Evolutionary conservation across 2,888 invertebrate genomes (phyloP).

Genomic region (Balanococcus diminutus): DNA sequence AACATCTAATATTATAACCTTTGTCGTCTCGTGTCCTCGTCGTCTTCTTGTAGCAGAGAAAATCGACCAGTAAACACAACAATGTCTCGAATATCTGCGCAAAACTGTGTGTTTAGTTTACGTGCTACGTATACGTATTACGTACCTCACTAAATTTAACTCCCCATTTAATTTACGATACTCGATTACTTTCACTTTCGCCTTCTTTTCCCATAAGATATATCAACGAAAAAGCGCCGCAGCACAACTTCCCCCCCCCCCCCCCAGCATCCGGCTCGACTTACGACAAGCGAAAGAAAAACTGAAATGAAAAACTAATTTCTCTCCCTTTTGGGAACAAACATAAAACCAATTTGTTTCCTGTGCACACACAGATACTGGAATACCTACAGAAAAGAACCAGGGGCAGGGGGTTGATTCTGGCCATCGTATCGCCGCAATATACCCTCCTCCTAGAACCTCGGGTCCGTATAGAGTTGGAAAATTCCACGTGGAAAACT

Average conservation of each 20-base stretch:
- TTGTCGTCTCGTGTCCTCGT: neutral
- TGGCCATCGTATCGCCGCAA: neutral
- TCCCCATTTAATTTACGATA: slow-evolving; percentile 43
- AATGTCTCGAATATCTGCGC: neutral
- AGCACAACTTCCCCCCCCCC: neutral
- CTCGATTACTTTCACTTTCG: slow-evolving; percentile 46
- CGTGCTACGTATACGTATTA: no score
- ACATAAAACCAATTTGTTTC: slow-evolving; percentile 44
- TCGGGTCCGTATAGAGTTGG: neutral
- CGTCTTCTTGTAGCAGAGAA: neutral
- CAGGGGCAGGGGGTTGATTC: neutral
- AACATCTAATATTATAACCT: neutral
- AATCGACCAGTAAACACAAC: neutral
- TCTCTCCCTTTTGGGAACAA: slow-evolving; percentile 40
- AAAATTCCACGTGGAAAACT: slow-evolving; percentile 6
- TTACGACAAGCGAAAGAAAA: neutral
- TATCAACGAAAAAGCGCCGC: neutral
- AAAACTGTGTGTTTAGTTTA: neutral
- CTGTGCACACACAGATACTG: neutral
- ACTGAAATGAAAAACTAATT: slow-evolving; percentile 42
- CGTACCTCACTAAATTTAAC: neutral
- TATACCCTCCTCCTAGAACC: neutral
- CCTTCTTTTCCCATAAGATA: neutral
- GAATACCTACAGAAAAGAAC: neutral
- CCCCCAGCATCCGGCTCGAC: neutral